Evolutionary conservation across 2,113 vertebrate species (phyloP).

Genomic region (Puntigrus tetrazona): DNA sequence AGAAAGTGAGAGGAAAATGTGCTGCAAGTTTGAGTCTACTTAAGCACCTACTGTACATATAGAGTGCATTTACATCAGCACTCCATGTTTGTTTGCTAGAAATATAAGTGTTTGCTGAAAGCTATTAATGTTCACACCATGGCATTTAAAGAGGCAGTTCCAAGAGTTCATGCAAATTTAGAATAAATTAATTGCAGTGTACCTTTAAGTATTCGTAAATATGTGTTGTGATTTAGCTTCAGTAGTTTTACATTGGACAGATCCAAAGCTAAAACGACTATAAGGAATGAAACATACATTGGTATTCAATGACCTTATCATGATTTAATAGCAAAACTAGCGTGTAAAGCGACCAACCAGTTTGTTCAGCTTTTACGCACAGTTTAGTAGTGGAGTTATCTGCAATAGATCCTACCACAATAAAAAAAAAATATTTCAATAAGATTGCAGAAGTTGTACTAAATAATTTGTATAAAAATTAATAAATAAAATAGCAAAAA

Average conservation of each 20-base stretch:
- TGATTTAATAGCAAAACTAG: too few species aligned
- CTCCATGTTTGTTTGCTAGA: neutral
- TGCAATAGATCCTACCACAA: neutral
- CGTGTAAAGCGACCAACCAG: too few species aligned
- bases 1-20: neutral
- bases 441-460: neutral
- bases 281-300: neutral
- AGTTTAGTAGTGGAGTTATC: neutral
- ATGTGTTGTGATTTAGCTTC: neutral
- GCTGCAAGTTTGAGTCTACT: neutral
- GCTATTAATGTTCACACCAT: neutral
- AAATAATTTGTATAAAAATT: too few species aligned
- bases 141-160: neutral
- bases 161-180: too few species aligned
- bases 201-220: neutral
- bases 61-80: neutral
- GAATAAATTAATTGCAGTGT: neutral
- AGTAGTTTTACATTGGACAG: neutral
- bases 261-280: neutral
- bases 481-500: neutral
- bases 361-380: neutral
- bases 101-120: neutral
- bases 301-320: neutral
- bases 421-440: neutral
- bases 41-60: neutral